Evolutionary conservation across 1,140 invertebrate genomes (phyloP), one percentile per base, ranked within the genome.

Genomic region (Caerostris darwini): DNA sequence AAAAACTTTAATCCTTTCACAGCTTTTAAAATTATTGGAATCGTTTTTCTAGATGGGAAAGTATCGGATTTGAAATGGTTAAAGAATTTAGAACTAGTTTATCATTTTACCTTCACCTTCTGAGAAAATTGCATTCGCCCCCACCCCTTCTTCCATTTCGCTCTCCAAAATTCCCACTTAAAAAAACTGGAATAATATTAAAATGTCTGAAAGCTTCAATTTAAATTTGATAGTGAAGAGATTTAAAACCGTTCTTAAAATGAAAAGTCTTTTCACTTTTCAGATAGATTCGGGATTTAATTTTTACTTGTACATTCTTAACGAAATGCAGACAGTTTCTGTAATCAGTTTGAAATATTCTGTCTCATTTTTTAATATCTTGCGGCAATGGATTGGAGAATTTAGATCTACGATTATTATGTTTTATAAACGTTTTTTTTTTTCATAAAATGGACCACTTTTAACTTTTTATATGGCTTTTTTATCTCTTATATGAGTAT

Each of bases 61-160:
- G 69, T 50, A 19, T 50, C 19, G 34, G n/a, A 19, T 71, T 71
- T 34, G 50, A n/a, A 34, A 57, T 56, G 81, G 53, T 57, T 56
- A 7, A 7, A 12, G 12, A 83, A 83, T 56, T 53, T 8, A 57
- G 14, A 83, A 83, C 54, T 56, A 83, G 81, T 83, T 57, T 83
- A 17, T 14, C 81, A 12, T 14, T 83, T 83, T 83, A 83, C 54
- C 81, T 83, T 83, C 81, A 83, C 53, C 81, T 83, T 83, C 56
- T 19, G 19, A 50, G 71, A 77, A 53, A 77, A 4, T 83, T 64
- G 7, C 34, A 71, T 71, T 71, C 12, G 10, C 7, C 10, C 50
- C 12, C 12, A 10, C 54, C 50, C 12, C 10, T 4, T 57, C 34
- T 56, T 56, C 56, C 53, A 83, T 56, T 83, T 56, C 54, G 53